These are phyloP conservation scores for Chelonia mydas DNA, from an alignment of 2,797 vertebrate genomes.

Conservation along the genomic window DNA sequence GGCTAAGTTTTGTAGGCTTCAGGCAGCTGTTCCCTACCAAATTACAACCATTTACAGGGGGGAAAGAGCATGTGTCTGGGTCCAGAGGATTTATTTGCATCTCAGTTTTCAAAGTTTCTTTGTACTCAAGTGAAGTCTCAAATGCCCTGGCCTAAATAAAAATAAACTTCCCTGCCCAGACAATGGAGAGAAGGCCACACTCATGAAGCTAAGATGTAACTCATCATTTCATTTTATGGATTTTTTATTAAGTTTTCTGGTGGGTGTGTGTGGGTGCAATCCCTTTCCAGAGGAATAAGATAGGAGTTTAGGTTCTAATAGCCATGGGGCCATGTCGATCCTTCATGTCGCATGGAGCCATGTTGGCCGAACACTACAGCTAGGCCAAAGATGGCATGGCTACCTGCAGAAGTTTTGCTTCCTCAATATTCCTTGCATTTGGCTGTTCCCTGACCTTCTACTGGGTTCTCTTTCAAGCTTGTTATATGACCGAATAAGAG, in stretches of 20 bases:
- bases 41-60: not conserved
- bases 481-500: not conserved
- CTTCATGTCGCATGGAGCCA: accelerated
- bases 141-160: too few relatives aligned
- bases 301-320: not conserved
- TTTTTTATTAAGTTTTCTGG: accelerated
- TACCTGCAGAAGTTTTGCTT: not conserved
- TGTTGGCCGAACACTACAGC: not conserved
- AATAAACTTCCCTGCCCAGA: not conserved
- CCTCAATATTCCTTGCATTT: not conserved
- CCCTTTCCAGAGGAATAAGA: not conserved
- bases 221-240: accelerated
- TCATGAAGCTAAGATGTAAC: not conserved
- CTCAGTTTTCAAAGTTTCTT: not conserved
- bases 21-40: not conserved
- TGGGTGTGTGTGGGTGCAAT: not conserved
- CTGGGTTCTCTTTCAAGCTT: not conserved
- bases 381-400: not conserved
- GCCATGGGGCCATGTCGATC: accelerated
- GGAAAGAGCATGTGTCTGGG: accelerated
- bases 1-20: not conserved
- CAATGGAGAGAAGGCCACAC: not conserved
- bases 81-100: not conserved
- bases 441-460: not conserved
- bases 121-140: not conserved